Evolutionary conservation across 2,888 invertebrate genomes (phyloP).

Genomic region (Drosophila mayaguana): DNA sequence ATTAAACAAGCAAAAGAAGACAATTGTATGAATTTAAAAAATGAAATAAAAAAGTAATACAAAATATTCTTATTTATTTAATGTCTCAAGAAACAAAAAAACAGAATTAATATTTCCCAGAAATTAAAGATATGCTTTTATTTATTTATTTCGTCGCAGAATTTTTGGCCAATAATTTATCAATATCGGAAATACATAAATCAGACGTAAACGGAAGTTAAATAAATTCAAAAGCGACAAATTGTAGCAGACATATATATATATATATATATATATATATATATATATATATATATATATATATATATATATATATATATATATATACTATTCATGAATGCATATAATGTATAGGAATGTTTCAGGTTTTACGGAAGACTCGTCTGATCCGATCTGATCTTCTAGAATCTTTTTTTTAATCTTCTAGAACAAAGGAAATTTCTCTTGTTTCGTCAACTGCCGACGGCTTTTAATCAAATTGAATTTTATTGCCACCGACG

Average conservation of each 20-base stretch:
- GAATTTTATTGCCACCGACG: constrained; percentile 11
- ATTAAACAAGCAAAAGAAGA: too few species aligned
- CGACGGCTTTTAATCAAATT: constrained; percentile 52
- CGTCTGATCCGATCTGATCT: neutral
- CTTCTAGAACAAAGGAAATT: constrained; percentile 31
- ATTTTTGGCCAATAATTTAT: constrained; percentile 22
- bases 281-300: neutral
- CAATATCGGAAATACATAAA: constrained; percentile 49
- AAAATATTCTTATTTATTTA: too few species aligned
- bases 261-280: neutral
- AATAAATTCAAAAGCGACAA: constrained; percentile 22
- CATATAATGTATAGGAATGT: neutral
- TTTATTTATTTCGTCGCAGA: constrained; percentile 16
- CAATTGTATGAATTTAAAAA: too few species aligned
- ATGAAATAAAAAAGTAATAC: too few species aligned
- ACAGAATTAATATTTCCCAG: neutral
- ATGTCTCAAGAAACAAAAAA: neutral
- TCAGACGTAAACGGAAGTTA: constrained; percentile 37
- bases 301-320: neutral
- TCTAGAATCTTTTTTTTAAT: constrained; percentile 24
- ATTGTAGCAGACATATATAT: neutral
- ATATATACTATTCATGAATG: neutral
- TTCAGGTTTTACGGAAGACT: constrained; percentile 29
- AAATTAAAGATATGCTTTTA: neutral
- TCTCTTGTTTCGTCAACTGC: constrained; percentile 38